Conservation (phyloP, 92 coral and sea anemone genomes). For the Bergia sp. region DNA sequence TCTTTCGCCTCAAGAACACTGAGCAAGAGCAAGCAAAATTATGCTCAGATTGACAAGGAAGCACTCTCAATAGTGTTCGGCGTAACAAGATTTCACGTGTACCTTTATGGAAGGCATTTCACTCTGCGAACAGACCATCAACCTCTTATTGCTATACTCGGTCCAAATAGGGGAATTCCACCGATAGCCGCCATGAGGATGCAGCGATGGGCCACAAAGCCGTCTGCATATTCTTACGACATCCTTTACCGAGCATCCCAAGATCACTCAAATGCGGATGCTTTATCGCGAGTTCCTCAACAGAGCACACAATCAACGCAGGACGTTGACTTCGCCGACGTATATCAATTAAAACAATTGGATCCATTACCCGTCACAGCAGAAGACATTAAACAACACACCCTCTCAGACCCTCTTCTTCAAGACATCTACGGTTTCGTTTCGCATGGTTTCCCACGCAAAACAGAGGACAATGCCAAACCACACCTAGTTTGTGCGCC, state of each 20-base stretch:
- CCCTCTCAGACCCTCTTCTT: conserved; percentile 26
- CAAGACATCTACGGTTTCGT: too few species aligned
- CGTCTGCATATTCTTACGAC: too few species aligned
- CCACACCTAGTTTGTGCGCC: too few species aligned
- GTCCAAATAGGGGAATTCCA: conserved; percentile 46
- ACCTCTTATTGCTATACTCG: conserved; percentile 20
- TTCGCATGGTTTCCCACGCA: too few species aligned
- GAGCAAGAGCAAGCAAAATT: too few species aligned
- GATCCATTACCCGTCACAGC: conserved; percentile 48
- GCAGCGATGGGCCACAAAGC: conserved; percentile 52
- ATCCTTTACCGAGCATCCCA: conserved; percentile 22
- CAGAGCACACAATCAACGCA: not conserved
- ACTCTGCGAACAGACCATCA: conserved; percentile 30
- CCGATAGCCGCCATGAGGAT: conserved; percentile 47
- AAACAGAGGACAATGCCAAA: too few species aligned
- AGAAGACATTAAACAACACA: conserved; percentile 25
- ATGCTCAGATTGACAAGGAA: conserved; percentile 55
- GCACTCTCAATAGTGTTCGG: conserved; percentile 44
- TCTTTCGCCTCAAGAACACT: not conserved
- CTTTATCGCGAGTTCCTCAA: conserved; percentile 50
- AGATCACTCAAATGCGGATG: conserved; percentile 58
- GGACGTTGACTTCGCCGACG: conserved; percentile 5
- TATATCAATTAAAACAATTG: conserved; percentile 35
- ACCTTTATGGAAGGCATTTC: conserved; percentile 43
- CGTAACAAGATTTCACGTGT: conserved; percentile 35